Percentiles rank a stretch among this genome's conserved stretches.
phyloP scores from a whole-genome alignment of 1,140 invertebrate species.

The Drosophila burlai region DNA sequence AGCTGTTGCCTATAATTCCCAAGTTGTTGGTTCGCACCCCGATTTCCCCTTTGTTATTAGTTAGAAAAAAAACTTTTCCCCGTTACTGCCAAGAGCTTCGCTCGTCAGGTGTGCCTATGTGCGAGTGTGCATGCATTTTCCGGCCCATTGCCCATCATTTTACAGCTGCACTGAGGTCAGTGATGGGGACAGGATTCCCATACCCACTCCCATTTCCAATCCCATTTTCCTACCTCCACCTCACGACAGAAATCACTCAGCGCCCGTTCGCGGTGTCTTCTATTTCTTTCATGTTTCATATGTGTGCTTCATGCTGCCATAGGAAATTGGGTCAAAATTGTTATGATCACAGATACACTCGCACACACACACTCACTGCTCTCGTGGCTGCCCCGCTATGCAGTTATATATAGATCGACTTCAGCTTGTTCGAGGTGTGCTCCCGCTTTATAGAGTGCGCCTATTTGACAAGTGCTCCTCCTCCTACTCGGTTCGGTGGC shows the following conservation, averaged over 20 bases:
- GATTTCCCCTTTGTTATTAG: not conserved
- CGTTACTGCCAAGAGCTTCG: not conserved
- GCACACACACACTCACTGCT: conserved; percentile 8
- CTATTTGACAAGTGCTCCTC: conserved; percentile 63
- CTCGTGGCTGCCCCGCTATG: conserved; percentile 56
- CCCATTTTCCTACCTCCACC: conserved; percentile 28
- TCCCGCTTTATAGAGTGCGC: conserved; percentile 71
- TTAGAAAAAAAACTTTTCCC: not conserved
- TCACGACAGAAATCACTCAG: conserved; percentile 56
- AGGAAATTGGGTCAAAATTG: conserved; percentile 82
- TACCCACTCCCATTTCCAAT: not conserved
- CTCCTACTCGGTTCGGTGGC: conserved; percentile 9
- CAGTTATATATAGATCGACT: conserved; percentile 76
- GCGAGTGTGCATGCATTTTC: conserved; percentile 22
- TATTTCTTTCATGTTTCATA: conserved; percentile 64
- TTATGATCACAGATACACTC: conserved; percentile 74
- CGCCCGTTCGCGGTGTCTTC: conserved; percentile 32
- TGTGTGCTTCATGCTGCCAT: conserved; percentile 33
- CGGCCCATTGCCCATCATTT: conserved; percentile 66
- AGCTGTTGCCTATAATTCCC: not conserved
- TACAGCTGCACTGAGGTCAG: conserved; percentile 75
- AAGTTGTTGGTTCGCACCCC: not conserved
- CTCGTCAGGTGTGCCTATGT: conserved; percentile 23
- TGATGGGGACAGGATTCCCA: conserved; percentile 55
- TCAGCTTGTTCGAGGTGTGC: conserved; percentile 62